Conservation (phyloP, 2,113 vertebrate species). For the Sinocyclocheilus grahami region DNA sequence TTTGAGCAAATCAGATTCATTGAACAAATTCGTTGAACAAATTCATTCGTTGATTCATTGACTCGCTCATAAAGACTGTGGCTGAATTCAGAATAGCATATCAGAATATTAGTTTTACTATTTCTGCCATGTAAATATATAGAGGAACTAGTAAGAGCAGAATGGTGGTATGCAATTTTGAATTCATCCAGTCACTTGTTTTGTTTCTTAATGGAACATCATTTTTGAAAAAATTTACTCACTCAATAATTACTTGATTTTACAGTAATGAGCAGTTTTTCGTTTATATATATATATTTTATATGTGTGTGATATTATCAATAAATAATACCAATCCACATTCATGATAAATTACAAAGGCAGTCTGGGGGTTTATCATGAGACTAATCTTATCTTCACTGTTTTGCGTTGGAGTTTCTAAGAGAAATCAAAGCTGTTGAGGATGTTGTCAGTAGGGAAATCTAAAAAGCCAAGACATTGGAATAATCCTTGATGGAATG, state of each 20-base stretch:
- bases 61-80: too few relatives aligned
- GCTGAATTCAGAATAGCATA: not conserved
- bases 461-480: slow-evolving; percentile 45
- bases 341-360: slow-evolving; percentile 10
- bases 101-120: not conserved
- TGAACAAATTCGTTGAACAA: too few relatives aligned
- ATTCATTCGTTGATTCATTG: too few relatives aligned
- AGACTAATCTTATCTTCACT: not conserved
- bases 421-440: not conserved
- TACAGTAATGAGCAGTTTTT: not conserved
- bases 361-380: slow-evolving; percentile 12
- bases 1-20: not conserved
- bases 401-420: not conserved
- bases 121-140: not conserved
- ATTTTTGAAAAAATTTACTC: not conserved
- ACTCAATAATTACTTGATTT: not conserved
- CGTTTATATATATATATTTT: not conserved
- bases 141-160: not conserved
- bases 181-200: not conserved
- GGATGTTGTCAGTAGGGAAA: slow-evolving; percentile 49
- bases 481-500: slow-evolving; percentile 62
- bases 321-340: not conserved
- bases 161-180: not conserved
- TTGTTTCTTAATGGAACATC: not conserved
- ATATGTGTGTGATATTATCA: not conserved